Evolutionary conservation across 2,797 vertebrate species (phyloP), one percentile per base, ranked within the genome.

Genomic region (Cynodonichthys magdalenae): DNA sequence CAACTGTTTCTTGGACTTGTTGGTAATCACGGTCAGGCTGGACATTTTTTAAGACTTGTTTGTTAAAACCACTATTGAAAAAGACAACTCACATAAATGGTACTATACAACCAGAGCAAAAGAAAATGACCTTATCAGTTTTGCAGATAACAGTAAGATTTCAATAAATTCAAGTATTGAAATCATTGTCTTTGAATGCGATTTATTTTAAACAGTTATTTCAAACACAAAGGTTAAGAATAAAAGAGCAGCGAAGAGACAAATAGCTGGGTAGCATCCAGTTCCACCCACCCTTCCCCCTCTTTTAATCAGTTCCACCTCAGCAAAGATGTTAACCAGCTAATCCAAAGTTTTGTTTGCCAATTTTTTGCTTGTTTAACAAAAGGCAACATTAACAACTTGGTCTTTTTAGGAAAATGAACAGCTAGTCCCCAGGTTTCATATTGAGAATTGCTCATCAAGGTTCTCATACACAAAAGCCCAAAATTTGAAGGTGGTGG

Each of bases 251-350:
- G 24, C 42, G 10, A 19, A 20, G 24, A 53, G 28, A 45, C 11
- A 57, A 47, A 19, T 51, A 41, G 36, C 29, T 61, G 27, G 45
- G 46, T 68, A 48, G 62, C 28, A 27, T 50, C 53, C 41, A 53
- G 28, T 24, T 44, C 17, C 45, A 58, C 61, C 53, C 39, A 63
- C 24, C 24, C 10, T 39, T 55, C 39, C 50, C 15, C 28, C 65
- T 65, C 57, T 68, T 45, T 60, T 50, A 53, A 85, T 80, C 80
- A 71, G 74, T 79, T 80, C 47, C 59, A 74, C 73, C 74, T 77
- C 71, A 80, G 60, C 19, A 44, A 20, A 79, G 67, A 74, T 45
- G 71, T 60, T 66, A 73, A 47, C 55, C 53, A 54, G 31, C 27
- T 56, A 49, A 71, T 71, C 53, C 34, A 48, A 34, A 59, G 29